phyloP scores from a whole-genome alignment of 2,113 vertebrate species.

The Cottus gobio region DNA sequence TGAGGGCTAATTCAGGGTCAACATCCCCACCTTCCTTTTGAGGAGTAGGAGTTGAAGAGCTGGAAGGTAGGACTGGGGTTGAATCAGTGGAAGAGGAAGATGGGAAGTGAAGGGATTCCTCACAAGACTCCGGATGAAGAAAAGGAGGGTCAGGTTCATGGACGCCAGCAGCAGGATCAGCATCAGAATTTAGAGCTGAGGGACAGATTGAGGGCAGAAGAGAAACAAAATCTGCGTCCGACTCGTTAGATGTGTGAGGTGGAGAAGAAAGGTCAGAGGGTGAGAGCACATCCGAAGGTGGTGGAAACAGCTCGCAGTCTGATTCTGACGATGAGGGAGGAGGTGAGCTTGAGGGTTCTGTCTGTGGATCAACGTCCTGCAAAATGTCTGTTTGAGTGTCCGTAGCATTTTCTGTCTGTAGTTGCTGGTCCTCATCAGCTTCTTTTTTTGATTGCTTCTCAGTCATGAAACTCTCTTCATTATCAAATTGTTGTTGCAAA shows the following conservation, averaged over 20 bases:
- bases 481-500: slow-evolving; percentile 8
- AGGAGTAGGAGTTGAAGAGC: background rate
- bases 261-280: slow-evolving; percentile 1
- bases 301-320: slow-evolving; percentile 3
- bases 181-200: slow-evolving; percentile 2
- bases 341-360: background rate
- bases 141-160: slow-evolving; percentile 13
- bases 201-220: slow-evolving; percentile 1
- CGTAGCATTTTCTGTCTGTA: background rate
- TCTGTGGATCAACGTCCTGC: background rate
- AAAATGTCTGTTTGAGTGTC: slow-evolving; percentile 11
- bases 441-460: slow-evolving; percentile 24
- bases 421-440: slow-evolving; percentile 16
- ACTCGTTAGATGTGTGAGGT: background rate
- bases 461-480: background rate
- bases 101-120: slow-evolving; percentile 27
- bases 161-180: slow-evolving; percentile 3
- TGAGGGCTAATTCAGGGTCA: slow-evolving; percentile 14
- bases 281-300: slow-evolving; percentile 8
- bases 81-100: slow-evolving; percentile 11
- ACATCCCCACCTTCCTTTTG: slow-evolving; percentile 6
- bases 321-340: slow-evolving; percentile 11
- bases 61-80: background rate
- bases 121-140: slow-evolving; percentile 20
- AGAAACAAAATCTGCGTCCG: slow-evolving; percentile 9